Base-by-base conservation (phyloP, 2,113 vertebrate species). In the Lepisosteus oculatus region DNA sequence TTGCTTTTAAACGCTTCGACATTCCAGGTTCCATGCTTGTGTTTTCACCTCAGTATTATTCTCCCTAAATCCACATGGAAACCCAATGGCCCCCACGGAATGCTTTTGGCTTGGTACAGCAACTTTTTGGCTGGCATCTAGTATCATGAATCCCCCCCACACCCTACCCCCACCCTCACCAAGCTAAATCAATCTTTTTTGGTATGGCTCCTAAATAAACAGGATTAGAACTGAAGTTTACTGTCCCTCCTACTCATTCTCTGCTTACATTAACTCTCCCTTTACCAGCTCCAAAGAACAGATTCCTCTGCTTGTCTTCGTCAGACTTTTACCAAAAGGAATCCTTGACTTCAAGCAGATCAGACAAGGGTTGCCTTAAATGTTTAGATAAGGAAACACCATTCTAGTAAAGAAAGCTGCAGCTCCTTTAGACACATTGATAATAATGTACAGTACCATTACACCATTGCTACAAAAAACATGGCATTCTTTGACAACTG, bases 31-130 rank as follows among this genome's bases (percentile, higher is more conserved):
- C 76, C 6, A 54, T 62, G 62, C 74, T 51, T 61, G 78, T 74
- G 72, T 59, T 62, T 63, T 77, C 41, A 65, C 73, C 75, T 72
- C 72, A 29, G 62, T 77, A 77, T 81, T 80, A 76, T 72, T 76
- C 74, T 79, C 79, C 80, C 80, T 75, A 81, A 81, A 80, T 87
- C 85, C 78, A 80, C 44, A 74, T 80, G 77, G 85, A 88, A 86
- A 87, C 77, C 55, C 66, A 87, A 83, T 83, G 85, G 77, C 78
- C 83, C 78, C 83, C 88, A 81, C 87, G 88, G 89, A 90, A 89
- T 87, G 86, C 82, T 85, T 82, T 79, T 84, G 74, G 84, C 82
- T 84, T 85, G 86, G 87, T 86, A 84, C 77, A 54, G 79, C 77
- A 85, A 81, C 81, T 79, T 90, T 89, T 85, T 82, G 85, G 84